These are phyloP conservation scores for Alviniconcha strummeri DNA, from an alignment of 2,888 invertebrate species.

Conservation along the genomic window DNA sequence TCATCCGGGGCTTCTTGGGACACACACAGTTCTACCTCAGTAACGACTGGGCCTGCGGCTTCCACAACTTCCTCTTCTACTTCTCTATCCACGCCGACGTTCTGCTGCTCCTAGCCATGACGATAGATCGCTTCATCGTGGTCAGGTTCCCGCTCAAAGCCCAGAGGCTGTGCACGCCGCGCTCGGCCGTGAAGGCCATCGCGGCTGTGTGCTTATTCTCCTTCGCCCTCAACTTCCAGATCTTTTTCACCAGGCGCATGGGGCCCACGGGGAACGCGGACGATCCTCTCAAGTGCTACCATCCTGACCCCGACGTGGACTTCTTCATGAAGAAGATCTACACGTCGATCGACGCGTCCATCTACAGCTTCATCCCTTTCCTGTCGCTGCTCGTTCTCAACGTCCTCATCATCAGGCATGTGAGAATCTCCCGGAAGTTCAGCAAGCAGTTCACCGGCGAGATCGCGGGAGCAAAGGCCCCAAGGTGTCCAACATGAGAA, in stretches of 20 bases:
- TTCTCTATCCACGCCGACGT: constrained; percentile 41
- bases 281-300: constrained; percentile 12
- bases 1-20: constrained; percentile 27
- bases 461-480: not conserved
- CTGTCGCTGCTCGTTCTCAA: constrained; percentile 37
- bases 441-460: constrained; percentile 28
- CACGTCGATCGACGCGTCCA: constrained; percentile 43
- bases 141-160: constrained; percentile 39
- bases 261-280: not conserved
- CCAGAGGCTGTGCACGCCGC: constrained; percentile 13
- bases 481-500: not conserved
- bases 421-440: constrained; percentile 28
- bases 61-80: constrained; percentile 39
- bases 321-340: constrained; percentile 36
- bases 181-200: constrained; percentile 28
- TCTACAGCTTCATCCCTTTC: constrained; percentile 43
- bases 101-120: constrained; percentile 39
- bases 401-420: constrained; percentile 35
- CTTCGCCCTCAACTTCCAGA: constrained; percentile 35
- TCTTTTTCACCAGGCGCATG: constrained; percentile 36
- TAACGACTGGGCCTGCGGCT: constrained; percentile 33
- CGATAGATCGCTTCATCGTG: constrained; percentile 40
- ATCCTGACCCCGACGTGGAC: constrained; percentile 23
- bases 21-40: constrained; percentile 29
- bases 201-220: constrained; percentile 15